Percentiles rank a stretch among this genome's conserved stretches.
Conservation (phyloP, 2,888 invertebrate genomes). For the Calephelis perditalis region DNA sequence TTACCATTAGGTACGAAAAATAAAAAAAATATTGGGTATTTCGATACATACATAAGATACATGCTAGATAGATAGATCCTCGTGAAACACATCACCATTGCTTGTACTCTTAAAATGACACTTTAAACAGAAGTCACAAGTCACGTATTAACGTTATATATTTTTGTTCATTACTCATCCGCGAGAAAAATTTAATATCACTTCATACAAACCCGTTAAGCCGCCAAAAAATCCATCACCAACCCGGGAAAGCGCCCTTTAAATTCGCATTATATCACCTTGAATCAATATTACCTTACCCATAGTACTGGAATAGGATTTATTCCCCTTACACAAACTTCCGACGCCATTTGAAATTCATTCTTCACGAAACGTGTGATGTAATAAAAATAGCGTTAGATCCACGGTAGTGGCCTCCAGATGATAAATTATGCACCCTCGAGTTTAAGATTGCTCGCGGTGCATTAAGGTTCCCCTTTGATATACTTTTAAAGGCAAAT, state of each 20-base stretch:
- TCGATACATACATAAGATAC: too few species aligned
- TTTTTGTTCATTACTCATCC: too few species aligned
- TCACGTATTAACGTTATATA: too few species aligned
- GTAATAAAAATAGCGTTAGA: constrained; percentile 73
- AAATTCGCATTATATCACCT: constrained; percentile 8
- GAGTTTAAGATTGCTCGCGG: constrained; percentile 62
- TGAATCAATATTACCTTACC: constrained; percentile 8
- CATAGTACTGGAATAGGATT: constrained; percentile 47
- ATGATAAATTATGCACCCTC: constrained; percentile 75
- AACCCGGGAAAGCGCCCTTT: constrained; percentile 3
- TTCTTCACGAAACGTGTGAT: constrained; percentile 73
- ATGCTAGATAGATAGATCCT: too few species aligned
- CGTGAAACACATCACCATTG: too few species aligned
- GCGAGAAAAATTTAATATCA: background rate
- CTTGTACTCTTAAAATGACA: too few species aligned
- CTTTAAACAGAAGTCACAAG: too few species aligned
- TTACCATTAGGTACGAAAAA: too few species aligned
- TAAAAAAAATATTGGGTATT: too few species aligned
- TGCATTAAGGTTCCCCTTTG: constrained; percentile 67
- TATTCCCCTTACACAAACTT: constrained; percentile 70
- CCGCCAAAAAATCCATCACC: background rate
- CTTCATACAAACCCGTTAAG: constrained; percentile 4
- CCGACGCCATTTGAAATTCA: constrained; percentile 76
- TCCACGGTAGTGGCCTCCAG: constrained; percentile 49
- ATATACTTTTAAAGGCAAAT: constrained; percentile 60